phyloP scores from a whole-genome alignment of 2,113 vertebrate species.

The Ictalurus furcatus region DNA sequence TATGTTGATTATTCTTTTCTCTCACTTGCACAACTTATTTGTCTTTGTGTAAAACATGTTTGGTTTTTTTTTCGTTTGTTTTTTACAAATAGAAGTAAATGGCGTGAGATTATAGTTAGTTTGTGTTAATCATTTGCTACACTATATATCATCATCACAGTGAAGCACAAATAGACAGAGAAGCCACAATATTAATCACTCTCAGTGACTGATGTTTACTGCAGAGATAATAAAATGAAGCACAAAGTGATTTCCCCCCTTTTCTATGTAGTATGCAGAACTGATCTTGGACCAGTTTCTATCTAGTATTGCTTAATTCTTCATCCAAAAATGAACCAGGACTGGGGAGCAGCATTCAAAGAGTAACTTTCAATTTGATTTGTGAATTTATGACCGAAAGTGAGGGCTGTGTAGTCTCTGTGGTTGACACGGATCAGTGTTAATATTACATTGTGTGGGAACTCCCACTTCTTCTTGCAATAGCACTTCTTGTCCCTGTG shows the following conservation, averaged over 20 bases:
- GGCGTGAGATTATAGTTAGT: background rate
- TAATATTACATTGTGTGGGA: constrained; percentile 27
- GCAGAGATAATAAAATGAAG: background rate
- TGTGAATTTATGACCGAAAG: background rate
- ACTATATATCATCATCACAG: background rate
- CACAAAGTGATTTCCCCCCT: background rate
- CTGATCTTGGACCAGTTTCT: background rate
- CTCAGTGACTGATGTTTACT: background rate
- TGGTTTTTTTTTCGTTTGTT: too few relatives aligned
- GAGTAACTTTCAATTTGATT: background rate
- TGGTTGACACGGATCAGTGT: constrained; percentile 11
- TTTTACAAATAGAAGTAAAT: background rate
- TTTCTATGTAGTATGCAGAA: background rate
- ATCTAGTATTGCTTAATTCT: background rate
- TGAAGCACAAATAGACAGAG: background rate
- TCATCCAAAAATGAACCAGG: background rate
- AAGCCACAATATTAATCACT: background rate
- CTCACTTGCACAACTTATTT: background rate
- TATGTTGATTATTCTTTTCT: background rate
- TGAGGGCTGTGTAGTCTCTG: background rate
- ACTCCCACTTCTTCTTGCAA: constrained; percentile 48
- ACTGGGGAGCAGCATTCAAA: background rate
- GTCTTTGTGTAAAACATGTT: background rate
- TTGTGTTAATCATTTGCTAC: background rate
- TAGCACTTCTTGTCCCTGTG: constrained; percentile 27